A percentile compares a stretch with the other conserved stretches of the same genome.
These are phyloP conservation scores for Podotricha telesiphe DNA, from an alignment of 2,888 invertebrate genomes.

Conservation along the genomic window DNA sequence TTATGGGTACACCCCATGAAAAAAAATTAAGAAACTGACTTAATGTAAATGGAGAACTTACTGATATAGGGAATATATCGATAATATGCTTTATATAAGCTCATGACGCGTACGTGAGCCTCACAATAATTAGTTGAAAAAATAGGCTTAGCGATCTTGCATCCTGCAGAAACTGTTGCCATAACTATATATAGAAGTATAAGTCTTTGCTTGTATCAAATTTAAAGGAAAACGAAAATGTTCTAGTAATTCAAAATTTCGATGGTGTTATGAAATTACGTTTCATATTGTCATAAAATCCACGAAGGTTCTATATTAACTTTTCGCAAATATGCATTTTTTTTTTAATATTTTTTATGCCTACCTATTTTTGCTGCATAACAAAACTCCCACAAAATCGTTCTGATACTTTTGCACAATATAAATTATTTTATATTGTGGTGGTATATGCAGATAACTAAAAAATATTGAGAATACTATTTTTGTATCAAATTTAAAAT, in stretches of 20 bases:
- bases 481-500: too few species aligned
- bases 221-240: neutral
- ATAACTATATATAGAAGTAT: slow-evolving; percentile 38
- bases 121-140: slow-evolving; percentile 90
- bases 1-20: too few species aligned
- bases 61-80: slow-evolving; percentile 94
- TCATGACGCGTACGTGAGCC: slow-evolving; percentile 90
- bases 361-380: too few species aligned
- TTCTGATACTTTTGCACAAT: too few species aligned
- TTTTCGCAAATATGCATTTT: too few species aligned
- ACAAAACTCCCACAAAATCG: too few species aligned
- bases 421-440: too few species aligned
- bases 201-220: neutral
- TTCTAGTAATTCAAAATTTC: neutral
- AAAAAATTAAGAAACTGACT: neutral
- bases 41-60: slow-evolving; percentile 70
- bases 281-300: neutral
- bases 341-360: too few species aligned
- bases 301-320: neutral
- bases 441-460: too few species aligned
- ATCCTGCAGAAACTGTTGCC: slow-evolving; percentile 51
- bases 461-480: too few species aligned
- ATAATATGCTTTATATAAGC: slow-evolving; percentile 95
- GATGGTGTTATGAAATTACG: neutral
- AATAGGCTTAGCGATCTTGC: slow-evolving; percentile 90